Conservation (phyloP, 2,888 invertebrate genomes). For the Pocota personata region DNA sequence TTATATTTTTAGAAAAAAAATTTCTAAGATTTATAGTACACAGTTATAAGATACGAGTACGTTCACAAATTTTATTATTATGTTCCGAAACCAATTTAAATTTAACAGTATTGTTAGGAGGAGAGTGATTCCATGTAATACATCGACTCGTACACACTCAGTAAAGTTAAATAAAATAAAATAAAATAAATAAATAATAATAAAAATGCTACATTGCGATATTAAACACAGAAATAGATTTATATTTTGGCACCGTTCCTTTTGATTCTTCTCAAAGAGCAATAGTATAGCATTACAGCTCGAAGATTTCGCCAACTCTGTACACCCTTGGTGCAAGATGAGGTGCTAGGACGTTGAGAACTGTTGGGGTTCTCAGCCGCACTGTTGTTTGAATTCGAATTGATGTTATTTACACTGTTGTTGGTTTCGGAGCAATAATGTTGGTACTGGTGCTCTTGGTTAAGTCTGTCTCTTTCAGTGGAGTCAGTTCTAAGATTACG, state of each 20-base stretch:
- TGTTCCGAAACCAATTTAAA: constrained; percentile 64
- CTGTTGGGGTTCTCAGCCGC: constrained; percentile 53
- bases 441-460: constrained; percentile 75
- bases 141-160: constrained; percentile 68
- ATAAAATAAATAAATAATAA: constrained; percentile 3
- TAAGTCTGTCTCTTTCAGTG: constrained; percentile 81
- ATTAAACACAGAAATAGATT: constrained; percentile 45
- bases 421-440: constrained; percentile 73
- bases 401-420: constrained; percentile 72
- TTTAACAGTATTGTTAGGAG: constrained; percentile 44
- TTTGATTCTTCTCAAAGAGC: constrained; percentile 94
- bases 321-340: constrained; percentile 75
- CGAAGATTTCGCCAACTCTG: constrained; percentile 94
- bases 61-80: constrained; percentile 19
- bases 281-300: constrained; percentile 95
- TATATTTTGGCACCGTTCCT: constrained; percentile 86
- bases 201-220: constrained; percentile 59
- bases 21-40: constrained; percentile 13
- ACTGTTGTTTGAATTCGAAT: constrained; percentile 60
- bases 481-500: constrained; percentile 77
- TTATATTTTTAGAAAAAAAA: neutral
- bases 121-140: constrained; percentile 50
- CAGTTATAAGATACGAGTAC: constrained; percentile 56
- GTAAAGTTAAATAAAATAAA: neutral
- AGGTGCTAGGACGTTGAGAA: constrained; percentile 68